A percentile compares a stretch with the other conserved stretches of the same genome.
Conservation (phyloP, 2,113 vertebrate species). For the Oxyruncus cristatus region DNA sequence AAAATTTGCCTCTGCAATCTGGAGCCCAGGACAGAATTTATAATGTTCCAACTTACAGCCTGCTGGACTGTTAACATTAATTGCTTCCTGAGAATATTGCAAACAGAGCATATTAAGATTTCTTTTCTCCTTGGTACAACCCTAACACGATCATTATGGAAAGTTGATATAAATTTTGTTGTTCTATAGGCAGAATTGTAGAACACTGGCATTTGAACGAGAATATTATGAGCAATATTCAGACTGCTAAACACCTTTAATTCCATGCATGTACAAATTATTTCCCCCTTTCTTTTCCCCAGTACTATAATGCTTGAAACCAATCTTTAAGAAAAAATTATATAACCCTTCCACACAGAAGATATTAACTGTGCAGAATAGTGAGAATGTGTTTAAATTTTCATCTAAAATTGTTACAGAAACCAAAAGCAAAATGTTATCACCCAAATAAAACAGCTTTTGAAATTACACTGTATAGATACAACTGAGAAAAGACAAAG, state of each 20-base stretch:
- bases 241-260: not conserved
- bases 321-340: not conserved
- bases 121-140: not conserved
- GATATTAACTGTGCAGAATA: not conserved
- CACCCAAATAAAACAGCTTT: not conserved
- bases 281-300: not conserved
- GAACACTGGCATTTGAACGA: not conserved
- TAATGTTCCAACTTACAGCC: conserved; percentile 3
- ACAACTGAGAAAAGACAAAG: not conserved
- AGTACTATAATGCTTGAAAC: not conserved
- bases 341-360: not conserved
- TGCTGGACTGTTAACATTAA: conserved; percentile 3
- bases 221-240: not conserved
- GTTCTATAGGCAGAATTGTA: not conserved
- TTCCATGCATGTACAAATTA: not conserved
- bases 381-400: not conserved
- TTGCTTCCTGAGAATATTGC: not conserved
- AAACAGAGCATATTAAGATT: conserved; percentile 8
- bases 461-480: not conserved
- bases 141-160: not conserved
- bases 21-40: not conserved
- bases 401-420: not conserved
- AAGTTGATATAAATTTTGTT: not conserved
- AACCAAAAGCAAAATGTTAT: not conserved
- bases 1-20: not conserved